A percentile compares a stretch with the other conserved stretches of the same genome.
Evolutionary conservation across 2,797 vertebrate genomes (phyloP).

Genomic region (Schizopygopsis malacanthus): DNA sequence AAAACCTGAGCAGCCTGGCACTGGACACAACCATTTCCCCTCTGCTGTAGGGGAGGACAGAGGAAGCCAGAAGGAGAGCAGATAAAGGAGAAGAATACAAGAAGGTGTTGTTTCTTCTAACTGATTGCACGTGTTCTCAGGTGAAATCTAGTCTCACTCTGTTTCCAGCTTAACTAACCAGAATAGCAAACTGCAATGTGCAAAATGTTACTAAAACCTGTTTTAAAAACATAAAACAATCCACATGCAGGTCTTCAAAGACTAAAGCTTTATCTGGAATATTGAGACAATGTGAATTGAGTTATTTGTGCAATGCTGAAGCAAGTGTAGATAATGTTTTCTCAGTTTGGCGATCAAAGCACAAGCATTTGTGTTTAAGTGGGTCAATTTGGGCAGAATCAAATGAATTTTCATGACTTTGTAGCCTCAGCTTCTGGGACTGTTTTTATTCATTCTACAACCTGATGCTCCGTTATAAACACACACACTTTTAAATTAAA

Average conservation of each 20-base stretch:
- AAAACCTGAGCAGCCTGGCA: slow-evolving; percentile 19
- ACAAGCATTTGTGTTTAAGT: slow-evolving; percentile 9
- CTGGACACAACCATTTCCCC: slow-evolving; percentile 23
- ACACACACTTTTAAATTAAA: background rate
- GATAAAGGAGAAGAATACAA: slow-evolving; percentile 10
- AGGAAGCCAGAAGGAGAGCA: slow-evolving; percentile 18
- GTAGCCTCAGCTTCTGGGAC: background rate
- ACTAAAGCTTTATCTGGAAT: background rate
- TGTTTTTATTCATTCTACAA: background rate
- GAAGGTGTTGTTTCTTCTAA: slow-evolving; percentile 45
- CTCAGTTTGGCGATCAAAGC: background rate
- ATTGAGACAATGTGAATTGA: background rate
- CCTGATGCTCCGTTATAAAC: slow-evolving; percentile 5
- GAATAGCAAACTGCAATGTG: slow-evolving; percentile 6
- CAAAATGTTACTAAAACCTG: background rate
- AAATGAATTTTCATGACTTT: background rate
- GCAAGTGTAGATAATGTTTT: background rate
- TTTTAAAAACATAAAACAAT: background rate
- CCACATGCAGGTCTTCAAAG: background rate
- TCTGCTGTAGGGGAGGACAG: slow-evolving; percentile 15
- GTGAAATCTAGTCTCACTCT: slow-evolving; percentile 6
- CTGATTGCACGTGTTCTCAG: slow-evolving; percentile 38
- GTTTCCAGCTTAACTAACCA: slow-evolving; percentile 7
- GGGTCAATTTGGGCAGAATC: background rate
- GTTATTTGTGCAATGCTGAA: background rate